phyloP scores from a whole-genome alignment of 2,888 invertebrate genomes.

The Parnassius glacialis region DNA sequence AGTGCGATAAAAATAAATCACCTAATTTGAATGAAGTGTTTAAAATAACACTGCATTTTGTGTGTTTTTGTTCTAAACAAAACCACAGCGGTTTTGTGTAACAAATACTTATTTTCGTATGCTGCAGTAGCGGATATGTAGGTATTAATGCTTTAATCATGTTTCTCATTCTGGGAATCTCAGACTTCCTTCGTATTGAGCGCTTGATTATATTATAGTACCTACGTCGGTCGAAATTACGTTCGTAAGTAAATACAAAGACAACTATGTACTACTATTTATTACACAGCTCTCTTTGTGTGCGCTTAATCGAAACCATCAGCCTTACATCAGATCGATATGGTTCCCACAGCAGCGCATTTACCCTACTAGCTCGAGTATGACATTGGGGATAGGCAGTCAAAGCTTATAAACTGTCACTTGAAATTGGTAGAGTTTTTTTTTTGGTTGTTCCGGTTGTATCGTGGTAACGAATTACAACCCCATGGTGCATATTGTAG shows the following conservation, averaged over 20 bases:
- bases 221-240: conserved; percentile 20
- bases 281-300: no score
- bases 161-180: background rate
- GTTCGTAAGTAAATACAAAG: conserved; percentile 39
- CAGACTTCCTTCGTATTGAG: conserved; percentile 1
- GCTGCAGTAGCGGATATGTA: background rate
- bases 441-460: conserved; percentile 43
- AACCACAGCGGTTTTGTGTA: conserved; percentile 8
- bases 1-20: conserved; percentile 38
- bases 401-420: conserved; percentile 37
- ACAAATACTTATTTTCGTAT: conserved; percentile 1
- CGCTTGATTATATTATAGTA: background rate
- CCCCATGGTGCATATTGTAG: conserved; percentile 40
- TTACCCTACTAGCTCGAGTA: conserved; percentile 53
- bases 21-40: conserved; percentile 29
- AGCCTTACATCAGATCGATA: conserved; percentile 66
- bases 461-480: conserved; percentile 52
- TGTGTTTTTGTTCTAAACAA: background rate
- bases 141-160: background rate
- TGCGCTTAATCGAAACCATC: conserved; percentile 53
- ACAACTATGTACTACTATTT: background rate
- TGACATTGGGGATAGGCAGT: conserved; percentile 34
- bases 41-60: conserved; percentile 11
- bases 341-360: conserved; percentile 64
- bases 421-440: conserved; percentile 53